Conservation (phyloP, 2,888 invertebrate genomes). For the Patella caerulea region DNA sequence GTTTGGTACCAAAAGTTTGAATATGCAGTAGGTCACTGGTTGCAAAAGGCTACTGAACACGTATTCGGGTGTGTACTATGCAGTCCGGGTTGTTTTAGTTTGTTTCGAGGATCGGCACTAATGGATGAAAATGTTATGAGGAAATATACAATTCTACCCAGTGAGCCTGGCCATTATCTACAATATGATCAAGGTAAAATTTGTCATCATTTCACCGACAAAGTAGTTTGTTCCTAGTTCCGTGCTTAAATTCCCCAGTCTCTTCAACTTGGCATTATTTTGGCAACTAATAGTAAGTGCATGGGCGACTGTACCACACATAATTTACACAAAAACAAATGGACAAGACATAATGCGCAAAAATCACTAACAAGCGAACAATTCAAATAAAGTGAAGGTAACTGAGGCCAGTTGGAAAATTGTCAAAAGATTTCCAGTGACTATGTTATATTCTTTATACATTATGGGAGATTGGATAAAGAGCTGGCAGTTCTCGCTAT, state of each 20-base stretch:
- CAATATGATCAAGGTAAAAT: constrained; percentile 94
- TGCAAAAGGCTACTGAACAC: constrained; percentile 99
- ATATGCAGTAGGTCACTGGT: constrained; percentile 99
- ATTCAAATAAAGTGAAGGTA: no score
- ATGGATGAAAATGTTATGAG: constrained; percentile 99
- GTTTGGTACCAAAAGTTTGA: constrained; percentile 99
- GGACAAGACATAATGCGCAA: no score
- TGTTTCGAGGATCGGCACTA: constrained; percentile 96
- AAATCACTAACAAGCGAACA: no score
- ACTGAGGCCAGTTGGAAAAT: no score
- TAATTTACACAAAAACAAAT: no score
- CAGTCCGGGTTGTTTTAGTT: constrained; percentile 93
- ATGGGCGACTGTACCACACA: no score
- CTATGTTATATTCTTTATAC: no score
- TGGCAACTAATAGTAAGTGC: no score
- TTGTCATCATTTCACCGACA: no score
- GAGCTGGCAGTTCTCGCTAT: no score
- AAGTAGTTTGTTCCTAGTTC: background rate
- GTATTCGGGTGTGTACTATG: constrained; percentile 98
- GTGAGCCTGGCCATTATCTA: constrained; percentile 96
- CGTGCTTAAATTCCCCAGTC: background rate
- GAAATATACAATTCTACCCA: constrained; percentile 91
- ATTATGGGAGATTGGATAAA: no score
- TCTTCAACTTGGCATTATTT: background rate
- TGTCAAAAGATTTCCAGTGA: no score